These are phyloP conservation scores for Parasteatoda tepidariorum DNA, from an alignment of 1,140 invertebrate species.

Conservation along the genomic window DNA sequence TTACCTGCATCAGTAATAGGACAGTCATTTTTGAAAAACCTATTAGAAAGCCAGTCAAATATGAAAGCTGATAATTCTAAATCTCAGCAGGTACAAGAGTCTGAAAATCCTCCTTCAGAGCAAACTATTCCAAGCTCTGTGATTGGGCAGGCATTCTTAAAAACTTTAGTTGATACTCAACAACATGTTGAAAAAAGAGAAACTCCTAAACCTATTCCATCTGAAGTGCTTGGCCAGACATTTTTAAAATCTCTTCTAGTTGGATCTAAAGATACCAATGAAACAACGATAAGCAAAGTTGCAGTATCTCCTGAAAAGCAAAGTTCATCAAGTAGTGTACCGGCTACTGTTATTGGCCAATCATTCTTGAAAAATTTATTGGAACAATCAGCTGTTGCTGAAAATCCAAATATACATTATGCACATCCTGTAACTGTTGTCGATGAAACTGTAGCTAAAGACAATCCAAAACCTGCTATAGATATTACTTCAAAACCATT, in stretches of 20 bases:
- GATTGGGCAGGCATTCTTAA: conserved; percentile 1
- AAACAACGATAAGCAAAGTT: too few relatives aligned
- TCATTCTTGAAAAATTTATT: conserved; percentile 26
- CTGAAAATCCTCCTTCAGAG: background rate
- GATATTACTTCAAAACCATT: background rate
- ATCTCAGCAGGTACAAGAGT: background rate
- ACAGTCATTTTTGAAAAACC: conserved; percentile 30
- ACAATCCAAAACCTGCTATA: background rate
- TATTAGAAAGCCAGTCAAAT: background rate
- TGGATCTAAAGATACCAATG: too few relatives aligned
- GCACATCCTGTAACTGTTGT: background rate
- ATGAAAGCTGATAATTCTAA: background rate
- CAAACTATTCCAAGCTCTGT: conserved; percentile 5
- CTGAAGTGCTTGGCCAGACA: background rate
- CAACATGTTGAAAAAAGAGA: background rate
- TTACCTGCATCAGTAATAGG: conserved; percentile 44
- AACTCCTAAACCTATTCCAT: background rate
- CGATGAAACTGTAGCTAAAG: background rate
- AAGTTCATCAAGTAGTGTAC: background rate
- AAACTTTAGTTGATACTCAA: conserved; percentile 12
- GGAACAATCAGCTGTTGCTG: conserved; percentile 2
- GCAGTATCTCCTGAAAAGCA: background rate
- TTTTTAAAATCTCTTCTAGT: background rate
- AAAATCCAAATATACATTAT: too few relatives aligned
- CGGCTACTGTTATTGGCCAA: conserved; percentile 16